phyloP scores from a whole-genome alignment of 1,140 invertebrate species.

The Orchesella cincta region DNA sequence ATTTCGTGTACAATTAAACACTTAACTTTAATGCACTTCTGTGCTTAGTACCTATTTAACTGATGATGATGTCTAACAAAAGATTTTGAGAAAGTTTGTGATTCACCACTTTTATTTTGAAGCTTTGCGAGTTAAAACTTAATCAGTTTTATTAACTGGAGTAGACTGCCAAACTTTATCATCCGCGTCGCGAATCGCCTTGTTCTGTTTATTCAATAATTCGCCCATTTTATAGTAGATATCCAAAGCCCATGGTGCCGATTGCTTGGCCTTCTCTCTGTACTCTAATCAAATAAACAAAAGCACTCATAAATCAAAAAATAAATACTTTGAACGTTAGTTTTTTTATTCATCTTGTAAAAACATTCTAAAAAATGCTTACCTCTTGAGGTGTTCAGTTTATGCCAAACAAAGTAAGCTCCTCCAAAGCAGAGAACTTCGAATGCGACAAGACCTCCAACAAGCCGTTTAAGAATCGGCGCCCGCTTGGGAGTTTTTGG shows the following conservation, averaged over 20 bases:
- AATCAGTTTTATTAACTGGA: too few relatives aligned
- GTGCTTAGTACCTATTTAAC: too few relatives aligned
- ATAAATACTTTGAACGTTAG: not conserved
- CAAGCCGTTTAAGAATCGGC: not conserved
- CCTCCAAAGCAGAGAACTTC: slow-evolving; percentile 33
- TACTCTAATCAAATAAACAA: slow-evolving; percentile 22
- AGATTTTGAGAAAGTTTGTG: too few relatives aligned
- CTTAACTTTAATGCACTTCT: too few relatives aligned
- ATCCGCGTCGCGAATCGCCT: slow-evolving; percentile 30
- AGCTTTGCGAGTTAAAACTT: too few relatives aligned
- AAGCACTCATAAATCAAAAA: slow-evolving; percentile 4
- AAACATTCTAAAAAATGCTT: not conserved
- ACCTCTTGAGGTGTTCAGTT: slow-evolving; percentile 36
- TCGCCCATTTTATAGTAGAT: slow-evolving; percentile 41
- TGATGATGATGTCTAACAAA: too few relatives aligned
- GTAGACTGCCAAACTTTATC: slow-evolving; percentile 23
- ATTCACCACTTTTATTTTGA: too few relatives aligned
- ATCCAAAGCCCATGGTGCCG: slow-evolving; percentile 34
- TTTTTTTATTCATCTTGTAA: not conserved
- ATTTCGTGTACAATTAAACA: slow-evolving; percentile 12
- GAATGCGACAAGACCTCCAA: slow-evolving; percentile 31
- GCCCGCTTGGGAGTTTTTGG: not conserved
- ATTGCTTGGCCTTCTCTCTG: not conserved
- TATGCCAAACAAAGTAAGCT: slow-evolving; percentile 26
- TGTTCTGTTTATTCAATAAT: not conserved